Base-by-base conservation (phyloP, 2,113 vertebrate species). In the Mobula hypostoma region DNA sequence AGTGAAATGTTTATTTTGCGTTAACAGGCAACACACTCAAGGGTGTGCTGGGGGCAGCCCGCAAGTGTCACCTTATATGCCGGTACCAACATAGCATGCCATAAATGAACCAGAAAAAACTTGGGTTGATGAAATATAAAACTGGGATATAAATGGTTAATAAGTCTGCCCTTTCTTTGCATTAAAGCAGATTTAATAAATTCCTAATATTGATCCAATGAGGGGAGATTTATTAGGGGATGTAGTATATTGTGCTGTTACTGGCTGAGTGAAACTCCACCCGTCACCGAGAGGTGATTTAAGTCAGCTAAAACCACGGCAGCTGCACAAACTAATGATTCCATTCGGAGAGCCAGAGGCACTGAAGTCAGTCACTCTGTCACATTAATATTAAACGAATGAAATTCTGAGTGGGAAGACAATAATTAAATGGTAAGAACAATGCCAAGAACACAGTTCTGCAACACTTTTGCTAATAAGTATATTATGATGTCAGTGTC, bases 331-430 rank as follows among this genome's bases (percentile, higher is more conserved):
- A 74, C 90, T 93, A 48, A 93, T 93, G 90, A 74, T 93, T 93
- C 36, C 90, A 93, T 93, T 40, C 66, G 21, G 68, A 56, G 70
- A 74, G 91, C 91, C 68, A 74, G n/a, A 2, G 91, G 68, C 68
- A 93, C 5, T 74, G 91, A 93, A 74, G 40, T 36, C 70, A 76
- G 70, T 48, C 68, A 56, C 36, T 93, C 91, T 72, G 66, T 93
- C 91, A 93, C 91, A 93, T 93, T 93, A 93, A 93, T 93, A 93
- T 74, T 74, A 70, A 93, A 93, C 27, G 91, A 76, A 56, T 48
- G 36, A 93, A 93, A 74, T 74, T 72, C 24, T 72, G 68, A 93
- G 70, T 93, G 70, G 66, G 91, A 40, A 56, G 70, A 93, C 68
- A 93, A 74, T 93, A 93, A 93, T 93, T 93, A 93, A 93, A 93